Evolutionary conservation across 2,797 vertebrate genomes (phyloP), one percentile per base, ranked within the genome.

Genomic region (Numenius phaeopus): DNA sequence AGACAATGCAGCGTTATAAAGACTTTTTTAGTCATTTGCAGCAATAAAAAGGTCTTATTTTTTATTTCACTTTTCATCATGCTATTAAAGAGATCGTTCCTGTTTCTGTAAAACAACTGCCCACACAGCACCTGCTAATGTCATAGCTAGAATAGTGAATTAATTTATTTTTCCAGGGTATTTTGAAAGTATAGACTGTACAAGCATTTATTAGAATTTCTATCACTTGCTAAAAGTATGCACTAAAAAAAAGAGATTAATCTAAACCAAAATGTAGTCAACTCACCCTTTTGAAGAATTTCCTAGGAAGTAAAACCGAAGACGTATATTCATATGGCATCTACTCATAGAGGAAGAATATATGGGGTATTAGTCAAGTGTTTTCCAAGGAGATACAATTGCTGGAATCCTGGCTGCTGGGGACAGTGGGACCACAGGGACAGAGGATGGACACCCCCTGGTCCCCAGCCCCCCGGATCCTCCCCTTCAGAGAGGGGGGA

Each of bases 121-220:
- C 96, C 92, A 97, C 96, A 24, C 95, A 97, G 82, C 89, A 94
- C 58, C 95, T 98, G 96, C 59, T 80, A 84, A 27, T 94, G 91
- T 80, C 95, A 91, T 58, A 79, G 91, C 81, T 90, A 59, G 81
- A 46, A 50, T 6, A 46, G 46, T 18, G 22, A 69, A 55, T 34
- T 77, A 30, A 92, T 79, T 95, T 85, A 78, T 93, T 96, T 94
- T 96, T 58, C 58, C 62, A 72, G 88, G 52, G 23, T 76, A 79
- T 93, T 94, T 96, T 84, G 34, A 85, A 97, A 96, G 88, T 65
- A 21, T 54, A 94, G 85, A 61, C 42, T 83, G 80, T 46, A 37
- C n/a, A 76, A 66, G 46, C 40, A 55, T 71, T 86, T 87, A 91
- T 89, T 94, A 93, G 84, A 94, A 92, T 87, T 96, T 39, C 88